A percentile compares a stretch with the other conserved stretches of the same genome.
Evolutionary conservation across 92 coral and sea anemone species (phyloP).

Genomic region (Diadumene lineata): DNA sequence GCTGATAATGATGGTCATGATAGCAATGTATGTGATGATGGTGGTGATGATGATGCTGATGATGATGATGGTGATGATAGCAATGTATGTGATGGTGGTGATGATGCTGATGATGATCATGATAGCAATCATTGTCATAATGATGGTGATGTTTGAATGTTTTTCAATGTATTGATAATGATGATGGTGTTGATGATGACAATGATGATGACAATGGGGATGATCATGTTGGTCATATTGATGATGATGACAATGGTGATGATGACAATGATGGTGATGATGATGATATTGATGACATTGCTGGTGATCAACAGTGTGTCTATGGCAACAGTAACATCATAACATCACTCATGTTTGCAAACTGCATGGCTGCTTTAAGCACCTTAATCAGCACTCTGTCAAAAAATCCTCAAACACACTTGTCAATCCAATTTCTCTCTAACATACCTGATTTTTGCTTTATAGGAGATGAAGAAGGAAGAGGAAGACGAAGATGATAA

Average conservation of each 20-base stretch:
- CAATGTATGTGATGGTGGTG: too few species aligned
- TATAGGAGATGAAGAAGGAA: slow-evolving; percentile 48
- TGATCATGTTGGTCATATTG: neutral
- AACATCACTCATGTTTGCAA: neutral
- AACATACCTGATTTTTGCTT: neutral
- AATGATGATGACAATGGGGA: neutral
- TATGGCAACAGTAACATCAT: neutral
- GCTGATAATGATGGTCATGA: neutral
- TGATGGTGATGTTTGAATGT: neutral
- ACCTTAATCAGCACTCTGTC: too few species aligned
- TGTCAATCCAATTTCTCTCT: neutral
- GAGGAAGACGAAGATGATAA: slow-evolving; percentile 55
- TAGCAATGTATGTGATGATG: neutral
- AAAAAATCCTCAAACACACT: neutral
- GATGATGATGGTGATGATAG: neutral
- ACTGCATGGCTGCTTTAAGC: too few species aligned
- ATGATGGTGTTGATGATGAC: neutral
- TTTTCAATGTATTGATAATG: too few species aligned
- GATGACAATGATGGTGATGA: neutral
- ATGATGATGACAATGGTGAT: neutral
- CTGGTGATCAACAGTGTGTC: neutral
- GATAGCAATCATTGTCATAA: neutral
- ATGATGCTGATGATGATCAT: neutral
- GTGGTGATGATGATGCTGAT: neutral
- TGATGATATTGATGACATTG: neutral